phyloP scores from a whole-genome alignment of 2,888 invertebrate species.

The Tetrapedia diversipes region DNA sequence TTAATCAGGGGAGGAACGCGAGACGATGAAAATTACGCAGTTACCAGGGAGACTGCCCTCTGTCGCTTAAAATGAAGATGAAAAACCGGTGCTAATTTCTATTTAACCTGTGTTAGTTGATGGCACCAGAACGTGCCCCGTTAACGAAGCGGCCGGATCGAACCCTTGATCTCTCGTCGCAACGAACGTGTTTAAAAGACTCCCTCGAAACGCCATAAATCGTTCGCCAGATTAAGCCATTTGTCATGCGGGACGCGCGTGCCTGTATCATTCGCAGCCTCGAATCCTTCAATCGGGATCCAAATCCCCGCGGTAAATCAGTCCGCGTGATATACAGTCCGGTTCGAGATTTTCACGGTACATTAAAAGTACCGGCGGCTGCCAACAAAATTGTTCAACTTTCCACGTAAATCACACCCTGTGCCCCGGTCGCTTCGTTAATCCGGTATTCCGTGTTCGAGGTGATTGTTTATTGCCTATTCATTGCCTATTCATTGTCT shows the following conservation, averaged over 20 bases:
- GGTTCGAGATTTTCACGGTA: conserved; percentile 5
- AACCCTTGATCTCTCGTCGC: conserved; percentile 27
- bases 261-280: conserved; percentile 26
- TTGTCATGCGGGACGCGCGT: conserved; percentile 38
- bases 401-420: background rate
- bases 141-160: conserved; percentile 36
- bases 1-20: background rate
- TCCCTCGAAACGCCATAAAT: conserved; percentile 40
- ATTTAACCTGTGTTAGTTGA: no score
- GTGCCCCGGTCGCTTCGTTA: background rate
- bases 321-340: conserved; percentile 6
- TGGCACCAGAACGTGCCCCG: no score
- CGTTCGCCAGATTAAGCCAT: conserved; percentile 44
- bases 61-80: no score
- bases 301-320: conserved; percentile 37
- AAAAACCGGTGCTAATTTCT: no score
- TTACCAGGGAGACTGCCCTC: background rate
- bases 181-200: conserved; percentile 48
- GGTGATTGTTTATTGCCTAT: conserved; percentile 14
- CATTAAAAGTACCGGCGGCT: background rate
- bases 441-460: background rate
- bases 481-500: no score
- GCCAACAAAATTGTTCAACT: background rate
- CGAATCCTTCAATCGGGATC: conserved; percentile 42
- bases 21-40: background rate